Base-by-base conservation (phyloP, 2,113 vertebrate genomes). In the Megaleporinus macrocephalus region DNA sequence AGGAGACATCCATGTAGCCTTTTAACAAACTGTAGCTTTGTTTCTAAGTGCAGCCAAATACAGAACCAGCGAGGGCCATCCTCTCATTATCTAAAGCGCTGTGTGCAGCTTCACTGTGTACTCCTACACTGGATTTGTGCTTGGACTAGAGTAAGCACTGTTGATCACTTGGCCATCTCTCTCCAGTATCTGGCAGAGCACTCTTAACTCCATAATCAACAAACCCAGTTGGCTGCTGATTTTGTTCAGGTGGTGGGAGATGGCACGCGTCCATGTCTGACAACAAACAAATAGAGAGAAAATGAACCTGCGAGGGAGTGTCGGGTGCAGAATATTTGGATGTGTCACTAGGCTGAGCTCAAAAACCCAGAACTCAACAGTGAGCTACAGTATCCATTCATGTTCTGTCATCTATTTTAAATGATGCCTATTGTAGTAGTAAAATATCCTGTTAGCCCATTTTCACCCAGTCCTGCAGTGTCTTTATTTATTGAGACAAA, bases 81-180 rank as follows among this genome's bases (percentile, higher is more conserved):
- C 68, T 72, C 36, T 72, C 30, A 41, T 80, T 72, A 55, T 80
- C 78, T 73, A n/a, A 73, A 55, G 78, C 24, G 51, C n/a, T 27
- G 18, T 36, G 63, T 49, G 44, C 22, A 26, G 68, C 59, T 80
- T 63, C 36, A 33, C 55, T 63, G 55, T 73, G 69, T 33, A 80
- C 78, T 73, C 55, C 33, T 72, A 71, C 78, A 73, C 57, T 73
- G 57, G 29, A 24, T 80, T 62, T 20, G 36, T 79, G 78, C 66
- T 41, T 51, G 44, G 57, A 63, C 55, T 73, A 33, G 24, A 51
- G 78, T 59, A 62, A 47, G 57, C 59, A 51, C 7, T 80, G 55
- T 18, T 73, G 55, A 80, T 73, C 55, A 30, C 78, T 73, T 80
- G 78, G 78, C 57, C 24, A 63, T 63, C 26, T 62, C 41, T 55